phyloP scores from a whole-genome alignment of 2,113 vertebrate species.

The Arvicanthis niloticus region DNA sequence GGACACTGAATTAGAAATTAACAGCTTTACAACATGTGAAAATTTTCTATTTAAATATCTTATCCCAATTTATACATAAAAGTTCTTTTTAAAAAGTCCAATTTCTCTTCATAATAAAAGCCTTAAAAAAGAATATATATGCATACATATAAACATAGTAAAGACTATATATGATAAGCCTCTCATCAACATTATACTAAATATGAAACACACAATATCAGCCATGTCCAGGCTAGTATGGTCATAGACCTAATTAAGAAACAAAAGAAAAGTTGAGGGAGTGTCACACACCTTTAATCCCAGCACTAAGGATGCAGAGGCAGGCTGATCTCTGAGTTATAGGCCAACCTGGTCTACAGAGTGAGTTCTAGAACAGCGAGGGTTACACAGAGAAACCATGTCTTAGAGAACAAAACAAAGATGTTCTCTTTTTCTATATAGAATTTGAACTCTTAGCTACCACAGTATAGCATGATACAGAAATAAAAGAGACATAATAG shows the following conservation, averaged over 20 bases:
- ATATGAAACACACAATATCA: not conserved
- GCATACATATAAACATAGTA: not conserved
- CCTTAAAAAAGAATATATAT: not conserved
- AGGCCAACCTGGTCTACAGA: too few relatives aligned
- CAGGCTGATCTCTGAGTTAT: too few relatives aligned
- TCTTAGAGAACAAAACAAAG: not conserved
- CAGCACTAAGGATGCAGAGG: too few relatives aligned
- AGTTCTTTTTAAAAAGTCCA: not conserved
- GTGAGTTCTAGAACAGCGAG: too few relatives aligned
- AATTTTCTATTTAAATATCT: not conserved
- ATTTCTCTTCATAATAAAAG: not conserved
- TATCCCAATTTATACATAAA: not conserved
- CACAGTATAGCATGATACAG: not conserved
- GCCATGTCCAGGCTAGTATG: not conserved
- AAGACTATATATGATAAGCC: not conserved
- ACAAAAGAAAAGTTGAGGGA: not conserved
- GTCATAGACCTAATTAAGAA: not conserved
- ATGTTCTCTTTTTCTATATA: not conserved
- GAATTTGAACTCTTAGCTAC: not conserved
- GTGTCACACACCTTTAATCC: too few relatives aligned
- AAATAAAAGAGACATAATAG: not conserved
- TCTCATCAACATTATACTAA: not conserved
- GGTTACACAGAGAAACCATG: not conserved
- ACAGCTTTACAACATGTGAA: not conserved
- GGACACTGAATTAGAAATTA: not conserved